These are phyloP conservation scores for Ciconia boyciana DNA, from an alignment of 2,113 vertebrate species.

Conservation along the genomic window DNA sequence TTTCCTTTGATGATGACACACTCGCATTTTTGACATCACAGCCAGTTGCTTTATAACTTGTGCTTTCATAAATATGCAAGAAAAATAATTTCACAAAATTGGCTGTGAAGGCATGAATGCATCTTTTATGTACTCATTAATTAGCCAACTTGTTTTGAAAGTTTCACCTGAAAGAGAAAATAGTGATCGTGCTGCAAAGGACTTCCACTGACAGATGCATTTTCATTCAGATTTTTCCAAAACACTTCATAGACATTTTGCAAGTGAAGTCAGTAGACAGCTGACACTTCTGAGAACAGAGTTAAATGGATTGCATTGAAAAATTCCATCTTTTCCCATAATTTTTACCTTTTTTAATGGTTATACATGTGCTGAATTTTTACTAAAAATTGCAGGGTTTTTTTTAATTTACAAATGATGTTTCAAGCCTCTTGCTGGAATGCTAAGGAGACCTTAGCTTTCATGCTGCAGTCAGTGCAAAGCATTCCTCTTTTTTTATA, in stretches of 20 bases:
- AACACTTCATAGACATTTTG: background rate
- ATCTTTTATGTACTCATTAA: background rate
- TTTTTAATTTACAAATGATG: background rate
- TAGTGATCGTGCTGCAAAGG: background rate
- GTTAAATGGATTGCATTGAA: background rate
- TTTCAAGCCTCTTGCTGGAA: background rate
- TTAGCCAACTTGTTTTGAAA: background rate
- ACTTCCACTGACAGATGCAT: background rate
- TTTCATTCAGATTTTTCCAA: background rate
- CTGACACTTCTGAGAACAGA: background rate
- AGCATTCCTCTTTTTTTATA: background rate
- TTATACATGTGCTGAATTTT: background rate
- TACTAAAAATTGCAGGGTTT: background rate
- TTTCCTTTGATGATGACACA: background rate
- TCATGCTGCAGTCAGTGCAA: background rate
- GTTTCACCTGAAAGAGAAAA: background rate
- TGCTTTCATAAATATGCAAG: background rate
- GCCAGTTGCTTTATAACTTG: background rate
- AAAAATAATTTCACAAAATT: background rate
- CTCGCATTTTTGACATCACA: background rate
- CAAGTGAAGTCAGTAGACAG: background rate
- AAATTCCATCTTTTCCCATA: background rate
- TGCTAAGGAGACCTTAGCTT: background rate
- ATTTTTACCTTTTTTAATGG: background rate
- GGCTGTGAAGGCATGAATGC: background rate